Conservation (phyloP, 2,113 vertebrate genomes). For the Rhegmatorhina hoffmannsi region DNA sequence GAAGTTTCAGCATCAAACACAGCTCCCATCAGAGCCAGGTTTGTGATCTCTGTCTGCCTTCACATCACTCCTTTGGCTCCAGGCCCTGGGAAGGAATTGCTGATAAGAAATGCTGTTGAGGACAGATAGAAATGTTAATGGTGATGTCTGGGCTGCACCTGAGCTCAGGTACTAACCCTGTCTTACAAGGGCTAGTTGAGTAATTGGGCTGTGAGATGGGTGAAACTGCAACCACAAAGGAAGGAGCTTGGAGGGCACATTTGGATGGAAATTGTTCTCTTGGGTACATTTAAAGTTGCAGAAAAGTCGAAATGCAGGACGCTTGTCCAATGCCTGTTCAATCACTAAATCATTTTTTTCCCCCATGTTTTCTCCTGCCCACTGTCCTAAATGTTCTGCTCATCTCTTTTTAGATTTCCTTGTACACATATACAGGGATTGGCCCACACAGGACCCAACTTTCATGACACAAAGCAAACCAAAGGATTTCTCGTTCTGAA, state of each 20-base stretch:
- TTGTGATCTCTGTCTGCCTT: background rate
- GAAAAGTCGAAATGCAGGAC: background rate
- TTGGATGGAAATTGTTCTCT: background rate
- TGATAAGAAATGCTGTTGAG: conserved; percentile 18
- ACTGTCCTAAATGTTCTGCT: background rate
- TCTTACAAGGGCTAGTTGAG: conserved; percentile 24
- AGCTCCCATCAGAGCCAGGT: background rate
- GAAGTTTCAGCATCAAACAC: background rate
- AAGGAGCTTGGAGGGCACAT: too few relatives aligned
- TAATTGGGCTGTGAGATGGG: background rate
- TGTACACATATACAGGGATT: background rate
- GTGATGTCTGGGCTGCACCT: background rate
- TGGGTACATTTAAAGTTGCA: background rate
- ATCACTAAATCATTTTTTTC: background rate
- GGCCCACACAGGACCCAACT: background rate
- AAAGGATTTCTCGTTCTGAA: background rate
- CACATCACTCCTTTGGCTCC: background rate
- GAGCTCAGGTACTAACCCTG: background rate
- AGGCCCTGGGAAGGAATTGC: background rate
- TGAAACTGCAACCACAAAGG: background rate
- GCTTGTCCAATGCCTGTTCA: background rate
- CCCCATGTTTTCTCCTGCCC: background rate
- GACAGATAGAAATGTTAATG: conserved; percentile 33
- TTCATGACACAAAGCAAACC: background rate
- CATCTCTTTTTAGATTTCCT: background rate